A percentile compares a stretch with the other conserved stretches of the same genome.
These are phyloP conservation scores for Mesochorus sp. DNA, from an alignment of 2,888 invertebrate genomes.

Conservation along the genomic window DNA sequence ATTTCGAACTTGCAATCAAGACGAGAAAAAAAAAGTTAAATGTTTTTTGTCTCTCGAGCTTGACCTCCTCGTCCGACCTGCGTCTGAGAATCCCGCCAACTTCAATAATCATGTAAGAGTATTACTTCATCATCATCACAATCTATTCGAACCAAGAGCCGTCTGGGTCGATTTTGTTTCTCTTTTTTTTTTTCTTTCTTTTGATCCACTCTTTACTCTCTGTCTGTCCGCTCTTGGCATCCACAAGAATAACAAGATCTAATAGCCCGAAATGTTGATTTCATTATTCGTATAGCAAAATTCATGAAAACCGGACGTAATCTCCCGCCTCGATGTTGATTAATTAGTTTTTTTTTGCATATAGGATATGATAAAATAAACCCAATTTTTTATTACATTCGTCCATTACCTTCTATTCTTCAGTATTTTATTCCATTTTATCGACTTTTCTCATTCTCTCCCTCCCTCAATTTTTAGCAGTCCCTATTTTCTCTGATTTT, in stretches of 20 bases:
- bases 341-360: too few relatives aligned
- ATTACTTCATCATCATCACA: conserved; percentile 32
- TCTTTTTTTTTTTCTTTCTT: neutral
- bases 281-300: too few relatives aligned
- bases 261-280: too few relatives aligned
- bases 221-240: neutral
- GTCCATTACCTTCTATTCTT: too few relatives aligned
- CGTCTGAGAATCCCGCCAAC: conserved; percentile 49
- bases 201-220: neutral
- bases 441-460: too few relatives aligned
- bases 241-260: neutral
- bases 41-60: conserved; percentile 30
- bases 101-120: conserved; percentile 44
- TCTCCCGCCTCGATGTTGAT: too few relatives aligned
- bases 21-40: conserved; percentile 19
- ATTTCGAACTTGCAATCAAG: neutral
- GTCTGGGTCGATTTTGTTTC: conserved; percentile 26
- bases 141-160: conserved; percentile 28
- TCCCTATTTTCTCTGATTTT: too few relatives aligned
- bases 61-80: conserved; percentile 31
- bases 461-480: too few relatives aligned
- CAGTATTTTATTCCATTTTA: too few relatives aligned
- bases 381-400: too few relatives aligned
- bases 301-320: too few relatives aligned
- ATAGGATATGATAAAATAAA: too few relatives aligned